phyloP scores from a whole-genome alignment of 2,888 invertebrate genomes.

The Malacosoma neustria region DNA sequence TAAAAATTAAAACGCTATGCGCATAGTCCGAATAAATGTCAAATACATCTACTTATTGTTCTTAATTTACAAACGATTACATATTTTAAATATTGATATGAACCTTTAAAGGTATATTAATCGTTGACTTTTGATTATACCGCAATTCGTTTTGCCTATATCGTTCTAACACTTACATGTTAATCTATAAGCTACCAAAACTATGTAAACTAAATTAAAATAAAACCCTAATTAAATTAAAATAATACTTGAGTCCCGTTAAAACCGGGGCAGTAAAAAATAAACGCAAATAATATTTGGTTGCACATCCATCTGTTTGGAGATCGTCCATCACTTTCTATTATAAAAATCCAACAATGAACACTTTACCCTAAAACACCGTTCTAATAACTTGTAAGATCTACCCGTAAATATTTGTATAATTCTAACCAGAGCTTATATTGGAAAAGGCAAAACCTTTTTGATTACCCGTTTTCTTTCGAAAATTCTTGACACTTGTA shows the following conservation, averaged over 20 bases:
- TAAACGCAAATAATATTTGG: constrained; percentile 45
- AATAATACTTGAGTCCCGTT: constrained; percentile 70
- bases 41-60: constrained; percentile 70
- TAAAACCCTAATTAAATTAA: no score
- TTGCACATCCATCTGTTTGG: constrained; percentile 48
- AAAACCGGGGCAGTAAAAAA: constrained; percentile 55
- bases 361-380: constrained; percentile 62
- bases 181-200: constrained; percentile 47
- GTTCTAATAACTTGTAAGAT: constrained; percentile 56
- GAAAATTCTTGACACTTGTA: no score
- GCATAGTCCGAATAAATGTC: constrained; percentile 29
- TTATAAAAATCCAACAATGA: constrained; percentile 50
- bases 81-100: constrained; percentile 70
- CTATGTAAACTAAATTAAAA: constrained; percentile 29
- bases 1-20: constrained; percentile 55
- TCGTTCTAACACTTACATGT: constrained; percentile 40
- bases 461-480: no score
- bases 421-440: neutral
- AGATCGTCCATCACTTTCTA: constrained; percentile 43
- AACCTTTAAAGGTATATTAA: constrained; percentile 67
- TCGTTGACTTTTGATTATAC: constrained; percentile 47
- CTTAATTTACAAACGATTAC: constrained; percentile 67
- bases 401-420: constrained; percentile 61
- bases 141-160: constrained; percentile 44
- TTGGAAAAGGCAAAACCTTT: no score